phyloP scores from a whole-genome alignment of 2,113 vertebrate species.

The Pedetes capensis region DNA sequence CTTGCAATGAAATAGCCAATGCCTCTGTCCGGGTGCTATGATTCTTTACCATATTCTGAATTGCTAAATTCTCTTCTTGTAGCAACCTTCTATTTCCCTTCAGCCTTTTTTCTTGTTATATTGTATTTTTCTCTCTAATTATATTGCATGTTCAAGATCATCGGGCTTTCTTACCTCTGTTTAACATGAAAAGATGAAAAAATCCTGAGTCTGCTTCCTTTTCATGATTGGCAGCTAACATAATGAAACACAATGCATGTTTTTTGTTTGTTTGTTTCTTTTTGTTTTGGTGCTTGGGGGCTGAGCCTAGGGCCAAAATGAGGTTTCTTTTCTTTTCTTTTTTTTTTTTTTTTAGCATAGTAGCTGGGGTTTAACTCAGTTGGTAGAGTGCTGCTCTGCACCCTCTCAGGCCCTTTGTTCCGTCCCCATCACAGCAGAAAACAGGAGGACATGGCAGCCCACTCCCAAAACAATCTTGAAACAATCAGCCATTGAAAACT shows the following conservation, averaged over 20 bases:
- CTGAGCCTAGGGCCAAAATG: too few relatives aligned
- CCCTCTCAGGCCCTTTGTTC: too few relatives aligned
- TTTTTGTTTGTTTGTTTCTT: too few relatives aligned
- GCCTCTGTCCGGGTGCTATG: not conserved
- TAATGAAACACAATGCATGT: conserved; percentile 8
- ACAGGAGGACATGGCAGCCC: too few relatives aligned
- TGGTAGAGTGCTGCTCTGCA: too few relatives aligned
- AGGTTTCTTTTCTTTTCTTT: too few relatives aligned
- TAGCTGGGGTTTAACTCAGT: too few relatives aligned
- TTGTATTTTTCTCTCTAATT: not conserved
- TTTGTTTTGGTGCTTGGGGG: too few relatives aligned
- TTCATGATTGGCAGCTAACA: not conserved
- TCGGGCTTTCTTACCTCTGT: not conserved
- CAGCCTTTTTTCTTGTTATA: not conserved
- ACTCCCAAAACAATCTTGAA: too few relatives aligned
- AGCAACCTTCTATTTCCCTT: not conserved
- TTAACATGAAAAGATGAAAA: conserved; percentile 4
- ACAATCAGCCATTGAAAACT: too few relatives aligned
- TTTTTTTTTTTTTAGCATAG: too few relatives aligned
- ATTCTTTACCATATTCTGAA: not conserved
- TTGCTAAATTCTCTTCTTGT: not conserved
- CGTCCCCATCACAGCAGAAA: too few relatives aligned
- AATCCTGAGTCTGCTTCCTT: not conserved
- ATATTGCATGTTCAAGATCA: not conserved
- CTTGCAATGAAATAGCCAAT: not conserved